Percentiles rank a stretch among this genome's conserved stretches.
These are phyloP conservation scores for Abramis brama DNA, from an alignment of 2,113 vertebrate genomes.

Conservation along the genomic window DNA sequence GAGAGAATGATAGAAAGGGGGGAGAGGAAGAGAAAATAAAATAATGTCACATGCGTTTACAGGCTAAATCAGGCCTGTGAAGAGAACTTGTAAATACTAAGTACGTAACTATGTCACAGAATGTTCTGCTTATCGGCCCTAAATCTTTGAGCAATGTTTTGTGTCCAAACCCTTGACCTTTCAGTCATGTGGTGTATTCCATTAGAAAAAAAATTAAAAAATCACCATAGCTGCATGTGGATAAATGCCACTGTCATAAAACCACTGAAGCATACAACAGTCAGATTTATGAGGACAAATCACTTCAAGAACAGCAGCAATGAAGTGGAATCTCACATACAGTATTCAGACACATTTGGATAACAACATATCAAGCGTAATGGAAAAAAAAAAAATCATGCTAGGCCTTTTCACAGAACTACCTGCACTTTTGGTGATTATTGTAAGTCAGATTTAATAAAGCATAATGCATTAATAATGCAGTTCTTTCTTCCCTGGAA, in stretches of 20 bases:
- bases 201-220: not conserved
- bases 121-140: not conserved
- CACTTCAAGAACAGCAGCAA: slow-evolving; percentile 2
- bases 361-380: slow-evolving; percentile 3
- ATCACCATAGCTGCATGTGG: slow-evolving; percentile 20
- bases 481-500: not conserved
- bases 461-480: not conserved
- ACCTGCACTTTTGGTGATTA: not conserved
- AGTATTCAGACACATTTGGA: not conserved
- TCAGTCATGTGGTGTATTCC: slow-evolving; percentile 35
- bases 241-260: slow-evolving; percentile 45
- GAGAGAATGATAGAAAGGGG: not conserved
- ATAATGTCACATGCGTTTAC: not conserved
- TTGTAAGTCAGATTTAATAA: not conserved
- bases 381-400: not conserved
- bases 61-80: not conserved
- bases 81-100: not conserved
- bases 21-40: not conserved
- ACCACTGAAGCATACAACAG: slow-evolving; percentile 25
- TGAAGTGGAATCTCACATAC: not conserved
- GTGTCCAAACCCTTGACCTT: slow-evolving; percentile 46
- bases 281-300: not conserved
- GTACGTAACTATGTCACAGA: not conserved
- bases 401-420: not conserved
- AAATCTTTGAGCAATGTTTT: slow-evolving; percentile 20